Conservation (phyloP, 2,888 invertebrate species). For the Catonia carolina region DNA sequence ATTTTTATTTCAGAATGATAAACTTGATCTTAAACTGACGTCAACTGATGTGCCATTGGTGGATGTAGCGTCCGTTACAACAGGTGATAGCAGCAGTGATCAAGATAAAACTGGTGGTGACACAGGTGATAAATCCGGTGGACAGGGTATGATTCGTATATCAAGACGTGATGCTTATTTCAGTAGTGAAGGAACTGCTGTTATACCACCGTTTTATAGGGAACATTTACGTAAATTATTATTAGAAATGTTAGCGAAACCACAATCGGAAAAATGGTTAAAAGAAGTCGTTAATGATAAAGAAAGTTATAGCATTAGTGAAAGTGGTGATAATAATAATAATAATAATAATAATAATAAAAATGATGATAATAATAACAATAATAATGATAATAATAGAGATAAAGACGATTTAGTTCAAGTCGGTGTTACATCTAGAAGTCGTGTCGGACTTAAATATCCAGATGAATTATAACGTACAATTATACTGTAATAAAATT, state of each 20-base stretch:
- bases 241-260: conserved; percentile 22
- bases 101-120: not conserved
- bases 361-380: no score
- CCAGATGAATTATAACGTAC: conserved; percentile 23
- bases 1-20: no score
- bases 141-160: conserved; percentile 22
- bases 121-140: not conserved
- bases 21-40: no score
- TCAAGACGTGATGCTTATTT: conserved; percentile 23
- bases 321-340: no score
- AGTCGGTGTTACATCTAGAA: conserved; percentile 11
- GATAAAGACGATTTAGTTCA: conserved; percentile 21
- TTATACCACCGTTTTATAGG: conserved; percentile 20
- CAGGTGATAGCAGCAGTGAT: not conserved
- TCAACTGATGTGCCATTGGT: not conserved
- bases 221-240: conserved; percentile 21
- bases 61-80: not conserved
- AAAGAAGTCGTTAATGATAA: not conserved
- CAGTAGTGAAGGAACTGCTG: conserved; percentile 25
- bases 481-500: no score
- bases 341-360: no score
- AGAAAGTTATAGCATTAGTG: no score
- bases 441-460: conserved; percentile 19
- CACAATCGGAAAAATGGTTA: conserved; percentile 9
- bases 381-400: not conserved